phyloP scores from a whole-genome alignment of 2,113 vertebrate genomes.

The Leucopternis melanops region DNA sequence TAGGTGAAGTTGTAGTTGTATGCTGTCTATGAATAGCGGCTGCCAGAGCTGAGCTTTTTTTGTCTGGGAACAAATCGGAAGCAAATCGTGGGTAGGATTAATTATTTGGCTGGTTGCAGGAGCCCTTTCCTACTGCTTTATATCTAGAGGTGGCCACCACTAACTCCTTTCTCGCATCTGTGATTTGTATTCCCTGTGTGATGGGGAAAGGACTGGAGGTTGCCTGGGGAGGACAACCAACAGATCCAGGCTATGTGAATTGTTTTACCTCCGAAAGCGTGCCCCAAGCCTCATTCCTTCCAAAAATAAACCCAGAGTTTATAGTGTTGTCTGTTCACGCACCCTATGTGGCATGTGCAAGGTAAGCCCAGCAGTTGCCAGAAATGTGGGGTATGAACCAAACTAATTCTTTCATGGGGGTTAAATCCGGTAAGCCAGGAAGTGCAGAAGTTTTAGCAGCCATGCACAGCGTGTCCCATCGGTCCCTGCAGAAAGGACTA shows the following conservation, averaged over 20 bases:
- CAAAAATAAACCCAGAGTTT: not conserved
- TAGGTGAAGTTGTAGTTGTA: not conserved
- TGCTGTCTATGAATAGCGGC: not conserved
- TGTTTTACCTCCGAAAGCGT: not conserved
- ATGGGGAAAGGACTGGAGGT: not conserved
- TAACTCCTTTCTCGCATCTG: not conserved
- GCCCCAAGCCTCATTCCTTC: not conserved
- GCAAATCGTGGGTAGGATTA: not conserved
- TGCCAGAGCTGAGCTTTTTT: not conserved
- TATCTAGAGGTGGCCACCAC: not conserved
- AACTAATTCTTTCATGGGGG: accelerated
- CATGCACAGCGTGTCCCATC: accelerated
- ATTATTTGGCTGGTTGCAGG: not conserved
- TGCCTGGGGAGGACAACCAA: not conserved
- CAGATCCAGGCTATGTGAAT: accelerated
- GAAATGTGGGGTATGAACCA: not conserved
- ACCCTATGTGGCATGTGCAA: not conserved
- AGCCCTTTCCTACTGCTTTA: not conserved
- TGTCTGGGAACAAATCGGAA: not conserved
- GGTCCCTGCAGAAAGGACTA: not conserved
- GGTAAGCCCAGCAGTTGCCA: not conserved
- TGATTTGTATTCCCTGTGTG: not conserved
- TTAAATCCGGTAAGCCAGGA: not conserved
- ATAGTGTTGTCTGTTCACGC: not conserved
- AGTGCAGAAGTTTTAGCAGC: not conserved